Evolutionary conservation across 2,797 vertebrate genomes (phyloP).

Genomic region (Gymnothorax reevesii): DNA sequence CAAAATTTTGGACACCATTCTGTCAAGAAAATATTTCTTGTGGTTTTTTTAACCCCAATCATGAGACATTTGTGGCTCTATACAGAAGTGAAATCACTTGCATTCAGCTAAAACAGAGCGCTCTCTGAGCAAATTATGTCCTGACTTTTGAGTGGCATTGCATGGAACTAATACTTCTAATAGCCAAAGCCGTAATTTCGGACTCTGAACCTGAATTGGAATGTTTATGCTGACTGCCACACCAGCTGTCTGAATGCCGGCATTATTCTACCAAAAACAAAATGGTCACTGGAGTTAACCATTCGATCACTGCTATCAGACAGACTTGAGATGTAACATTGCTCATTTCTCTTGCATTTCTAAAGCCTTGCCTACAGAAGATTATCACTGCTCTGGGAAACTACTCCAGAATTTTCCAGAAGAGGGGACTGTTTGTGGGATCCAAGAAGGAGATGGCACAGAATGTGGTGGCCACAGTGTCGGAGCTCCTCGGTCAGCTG

Average conservation of each 20-base stretch:
- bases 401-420: conserved; percentile 53
- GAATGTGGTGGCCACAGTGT: background rate
- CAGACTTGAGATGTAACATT: background rate
- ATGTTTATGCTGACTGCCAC: background rate
- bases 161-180: background rate
- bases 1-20: no score
- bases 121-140: no score
- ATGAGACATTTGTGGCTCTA: no score
- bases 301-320: background rate
- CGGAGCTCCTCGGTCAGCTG: conserved; percentile 17
- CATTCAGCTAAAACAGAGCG: no score
- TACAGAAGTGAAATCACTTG: no score
- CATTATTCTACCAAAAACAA: background rate
- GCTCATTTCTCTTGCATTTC: conserved; percentile 19
- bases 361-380: conserved; percentile 65
- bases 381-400: conserved; percentile 54
- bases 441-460: conserved; percentile 3
- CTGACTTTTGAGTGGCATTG: no score
- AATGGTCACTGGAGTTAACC: background rate
- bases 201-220: background rate
- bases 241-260: background rate
- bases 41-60: no score
- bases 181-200: background rate
- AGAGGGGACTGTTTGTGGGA: conserved; percentile 36
- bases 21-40: no score